phyloP scores from a whole-genome alignment of 2,113 vertebrate species.

The Grus americana region DNA sequence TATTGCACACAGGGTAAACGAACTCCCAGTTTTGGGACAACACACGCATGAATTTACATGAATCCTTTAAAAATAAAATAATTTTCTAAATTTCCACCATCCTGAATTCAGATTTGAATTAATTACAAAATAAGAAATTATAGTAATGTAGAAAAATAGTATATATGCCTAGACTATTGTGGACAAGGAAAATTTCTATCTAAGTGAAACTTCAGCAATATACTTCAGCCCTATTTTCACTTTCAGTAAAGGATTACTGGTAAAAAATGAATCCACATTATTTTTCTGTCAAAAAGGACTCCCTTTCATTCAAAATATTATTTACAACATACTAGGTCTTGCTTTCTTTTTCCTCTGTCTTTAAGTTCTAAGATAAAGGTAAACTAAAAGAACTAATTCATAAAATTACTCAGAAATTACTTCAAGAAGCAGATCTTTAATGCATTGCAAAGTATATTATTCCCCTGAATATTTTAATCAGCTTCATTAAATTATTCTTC shows the following conservation, averaged over 20 bases:
- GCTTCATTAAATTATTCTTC: neutral
- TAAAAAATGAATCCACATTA: neutral
- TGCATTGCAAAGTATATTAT: neutral
- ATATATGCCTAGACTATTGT: neutral
- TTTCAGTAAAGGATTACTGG: neutral
- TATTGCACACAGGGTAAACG: too few species aligned
- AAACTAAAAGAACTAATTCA: neutral
- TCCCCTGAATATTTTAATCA: neutral
- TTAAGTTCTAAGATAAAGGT: neutral
- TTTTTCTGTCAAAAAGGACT: neutral
- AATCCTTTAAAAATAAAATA: neutral
- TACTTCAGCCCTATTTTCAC: neutral
- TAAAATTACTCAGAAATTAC: neutral
- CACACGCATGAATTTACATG: neutral
- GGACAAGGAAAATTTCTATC: neutral
- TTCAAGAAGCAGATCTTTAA: neutral
- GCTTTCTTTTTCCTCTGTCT: neutral
- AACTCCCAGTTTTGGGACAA: too few species aligned
- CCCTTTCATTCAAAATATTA: neutral
- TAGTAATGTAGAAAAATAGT: neutral
- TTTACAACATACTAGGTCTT: neutral
- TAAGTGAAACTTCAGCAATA: neutral
- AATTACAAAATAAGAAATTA: neutral
- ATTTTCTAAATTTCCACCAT: neutral
- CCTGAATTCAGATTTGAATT: neutral